Evolutionary conservation across 2,113 vertebrate genomes (phyloP), one percentile per base, ranked within the genome.

Genomic region (Clupea harengus): DNA sequence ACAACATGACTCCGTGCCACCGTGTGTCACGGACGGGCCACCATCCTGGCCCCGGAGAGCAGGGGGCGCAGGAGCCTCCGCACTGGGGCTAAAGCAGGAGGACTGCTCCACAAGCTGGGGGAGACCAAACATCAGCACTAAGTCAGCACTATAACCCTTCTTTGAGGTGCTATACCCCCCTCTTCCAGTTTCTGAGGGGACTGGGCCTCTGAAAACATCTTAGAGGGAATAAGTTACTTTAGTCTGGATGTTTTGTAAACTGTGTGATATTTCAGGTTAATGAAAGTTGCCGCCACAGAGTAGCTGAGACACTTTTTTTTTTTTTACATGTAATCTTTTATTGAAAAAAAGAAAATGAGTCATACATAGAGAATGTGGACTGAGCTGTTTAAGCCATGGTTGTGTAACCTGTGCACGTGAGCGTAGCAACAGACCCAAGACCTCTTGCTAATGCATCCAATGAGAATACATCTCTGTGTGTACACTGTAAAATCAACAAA

Each of bases 321-420:
- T 39, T 39, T 39, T 89, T 86, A 87, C 83, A 75, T 89, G 85
- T 87, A 81, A 72, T 78, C 72, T 87, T 89, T 83, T 89, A 85
- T 83, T 89, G 82, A 82, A 85, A 85, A 22, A 39, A 64, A 85
- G 60, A 78, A 81, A 57, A 86, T 86, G 89, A 90, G 83, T 86
- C 86, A 87, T 57, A 72, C n/a, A 52, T 60, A 85, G 46, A 85
- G 82, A 80, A 39, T 32, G 32, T 18, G 44, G 72, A 78, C 28
- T 78, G 28, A 28, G 32, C 28, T 78, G 32, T 78, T 9, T 28
- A 11, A 78, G 28, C 72, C 39, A 32, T 32, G 72, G 28, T 39
- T 39, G 25, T 78, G 4, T 32, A 78, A 72, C 64, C 15, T 72
- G 64, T 72, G 15, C 64, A 72, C 28, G 72, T 64, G 60, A 64